Conservation (phyloP, 2,113 vertebrate species). For the Arvicanthis niloticus region DNA sequence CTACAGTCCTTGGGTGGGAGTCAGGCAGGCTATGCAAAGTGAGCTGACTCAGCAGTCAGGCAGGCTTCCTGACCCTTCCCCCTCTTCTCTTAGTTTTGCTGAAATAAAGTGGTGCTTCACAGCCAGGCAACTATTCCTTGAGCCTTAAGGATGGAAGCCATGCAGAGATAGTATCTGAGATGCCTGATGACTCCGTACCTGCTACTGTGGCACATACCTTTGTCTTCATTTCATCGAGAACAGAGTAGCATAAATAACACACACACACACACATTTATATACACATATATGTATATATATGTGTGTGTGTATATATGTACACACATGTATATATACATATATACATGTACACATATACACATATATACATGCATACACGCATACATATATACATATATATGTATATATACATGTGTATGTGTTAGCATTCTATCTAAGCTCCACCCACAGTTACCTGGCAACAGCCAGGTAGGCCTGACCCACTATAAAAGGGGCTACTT, state of each 20-base stretch:
- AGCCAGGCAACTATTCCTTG: not conserved
- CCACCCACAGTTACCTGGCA: no score
- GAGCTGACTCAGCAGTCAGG: not conserved
- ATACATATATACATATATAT: no score
- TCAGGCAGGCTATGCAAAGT: not conserved
- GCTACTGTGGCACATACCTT: rapidly evolving
- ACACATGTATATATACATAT: no score
- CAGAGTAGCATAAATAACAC: not conserved
- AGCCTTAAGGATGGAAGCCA: not conserved
- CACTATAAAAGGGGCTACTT: no score
- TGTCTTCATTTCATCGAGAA: not conserved
- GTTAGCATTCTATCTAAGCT: no score
- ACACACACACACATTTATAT: rapidly evolving
- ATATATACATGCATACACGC: no score
- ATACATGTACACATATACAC: no score
- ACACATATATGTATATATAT: no score
- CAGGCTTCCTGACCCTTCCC: not conserved
- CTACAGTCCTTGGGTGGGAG: not conserved
- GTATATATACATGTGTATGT: no score
- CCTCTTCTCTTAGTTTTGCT: not conserved
- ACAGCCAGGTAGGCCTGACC: no score
- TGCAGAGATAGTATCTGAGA: not conserved
- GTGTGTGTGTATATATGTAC: no score
- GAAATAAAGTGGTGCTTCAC: not conserved
- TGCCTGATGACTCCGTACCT: not conserved